Conservation (phyloP, 1,140 invertebrate species). For the Cepaea nemoralis region DNA sequence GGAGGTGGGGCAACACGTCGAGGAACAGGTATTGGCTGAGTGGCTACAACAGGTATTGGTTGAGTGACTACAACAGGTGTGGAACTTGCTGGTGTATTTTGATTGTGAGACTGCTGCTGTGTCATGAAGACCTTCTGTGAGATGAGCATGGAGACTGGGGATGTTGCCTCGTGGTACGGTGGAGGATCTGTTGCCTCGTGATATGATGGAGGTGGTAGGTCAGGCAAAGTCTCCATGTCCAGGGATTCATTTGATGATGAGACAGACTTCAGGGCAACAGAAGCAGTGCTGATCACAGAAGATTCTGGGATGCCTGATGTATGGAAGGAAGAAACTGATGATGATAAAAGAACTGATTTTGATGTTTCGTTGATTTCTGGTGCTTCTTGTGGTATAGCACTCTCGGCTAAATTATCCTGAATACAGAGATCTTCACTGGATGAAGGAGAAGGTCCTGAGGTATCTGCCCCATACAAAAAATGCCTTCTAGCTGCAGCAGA, state of each 20-base stretch:
- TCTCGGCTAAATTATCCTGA: not conserved
- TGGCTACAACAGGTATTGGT: not conserved
- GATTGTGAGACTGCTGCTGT: constrained; percentile 18
- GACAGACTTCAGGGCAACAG: constrained; percentile 6
- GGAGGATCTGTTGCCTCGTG: constrained; percentile 45
- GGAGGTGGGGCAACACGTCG: constrained; percentile 26
- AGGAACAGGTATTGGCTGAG: constrained; percentile 26
- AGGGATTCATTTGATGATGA: not conserved
- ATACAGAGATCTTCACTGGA: not conserved
- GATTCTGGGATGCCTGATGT: not conserved
- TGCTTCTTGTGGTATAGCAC: not conserved
- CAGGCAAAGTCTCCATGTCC: not conserved
- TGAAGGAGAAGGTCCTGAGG: not conserved
- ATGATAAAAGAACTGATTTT: constrained; percentile 10
- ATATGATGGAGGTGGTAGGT: constrained; percentile 45
- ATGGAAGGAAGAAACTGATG: not conserved
- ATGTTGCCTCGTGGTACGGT: constrained; percentile 44
- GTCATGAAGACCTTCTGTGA: constrained; percentile 9
- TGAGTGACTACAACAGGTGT: not conserved
- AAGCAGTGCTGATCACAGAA: not conserved
- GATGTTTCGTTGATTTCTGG: not conserved
- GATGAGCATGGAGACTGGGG: constrained; percentile 23
- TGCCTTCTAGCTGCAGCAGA: constrained; percentile 1
- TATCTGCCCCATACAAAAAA: constrained; percentile 31
- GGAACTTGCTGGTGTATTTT: not conserved